These are phyloP conservation scores for Anas platyrhynchos DNA, from an alignment of 2,113 vertebrate genomes.

Conservation along the genomic window DNA sequence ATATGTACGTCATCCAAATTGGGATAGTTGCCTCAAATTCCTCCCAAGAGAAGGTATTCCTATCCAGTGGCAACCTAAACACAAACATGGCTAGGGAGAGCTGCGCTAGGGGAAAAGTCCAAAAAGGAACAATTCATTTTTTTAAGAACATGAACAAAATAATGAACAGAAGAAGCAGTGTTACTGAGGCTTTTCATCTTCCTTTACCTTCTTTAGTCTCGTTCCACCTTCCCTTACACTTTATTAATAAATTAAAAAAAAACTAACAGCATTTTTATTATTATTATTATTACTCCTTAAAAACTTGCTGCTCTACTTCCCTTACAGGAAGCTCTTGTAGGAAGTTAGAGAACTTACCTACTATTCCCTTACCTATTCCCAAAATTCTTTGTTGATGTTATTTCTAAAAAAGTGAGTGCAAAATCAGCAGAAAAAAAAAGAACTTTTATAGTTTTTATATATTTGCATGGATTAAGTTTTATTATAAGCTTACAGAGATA, in stretches of 20 bases:
- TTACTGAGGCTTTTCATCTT: neutral
- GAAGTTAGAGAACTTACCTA: neutral
- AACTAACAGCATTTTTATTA: neutral
- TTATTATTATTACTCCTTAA: neutral
- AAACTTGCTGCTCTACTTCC: neutral
- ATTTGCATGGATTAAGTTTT: neutral
- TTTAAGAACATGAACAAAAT: neutral
- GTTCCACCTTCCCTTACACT: neutral
- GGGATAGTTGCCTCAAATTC: neutral
- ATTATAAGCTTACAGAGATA: neutral
- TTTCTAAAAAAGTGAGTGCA: neutral
- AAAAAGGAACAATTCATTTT: neutral
- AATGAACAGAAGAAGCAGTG: neutral
- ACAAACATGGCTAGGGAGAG: neutral
- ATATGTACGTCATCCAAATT: neutral
- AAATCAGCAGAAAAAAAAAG: neutral
- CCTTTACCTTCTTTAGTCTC: neutral
- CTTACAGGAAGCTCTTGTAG: neutral
- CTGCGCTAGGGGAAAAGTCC: neutral
- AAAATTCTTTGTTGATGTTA: neutral
- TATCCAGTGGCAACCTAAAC: neutral
- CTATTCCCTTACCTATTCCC: neutral
- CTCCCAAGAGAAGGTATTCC: neutral
- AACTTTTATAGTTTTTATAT: neutral
- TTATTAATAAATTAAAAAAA: neutral